Percentiles rank a stretch among this genome's conserved stretches.
Conservation (phyloP, 1,140 invertebrate species). For the Chlorops oryzae region DNA sequence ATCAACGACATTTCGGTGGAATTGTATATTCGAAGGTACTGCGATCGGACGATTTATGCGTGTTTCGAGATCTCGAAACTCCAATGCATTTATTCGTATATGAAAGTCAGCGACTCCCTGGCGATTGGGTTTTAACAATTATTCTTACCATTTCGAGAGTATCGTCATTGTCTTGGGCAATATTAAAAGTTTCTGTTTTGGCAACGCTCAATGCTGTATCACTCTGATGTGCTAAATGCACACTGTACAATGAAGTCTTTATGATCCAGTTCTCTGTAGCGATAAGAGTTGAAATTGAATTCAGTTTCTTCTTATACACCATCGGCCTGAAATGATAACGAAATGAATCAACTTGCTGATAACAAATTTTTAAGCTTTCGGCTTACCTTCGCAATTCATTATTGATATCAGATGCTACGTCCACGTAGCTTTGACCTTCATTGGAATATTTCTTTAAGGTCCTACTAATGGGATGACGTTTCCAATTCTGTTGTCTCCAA, state of each 20-base stretch:
- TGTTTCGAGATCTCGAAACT: slow-evolving; percentile 74
- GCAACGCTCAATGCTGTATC: slow-evolving; percentile 69
- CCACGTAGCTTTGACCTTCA: slow-evolving; percentile 57
- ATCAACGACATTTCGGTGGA: slow-evolving; percentile 74
- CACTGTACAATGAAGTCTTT: slow-evolving; percentile 69
- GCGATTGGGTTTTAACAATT: slow-evolving; percentile 60
- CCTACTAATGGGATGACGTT: slow-evolving; percentile 67
- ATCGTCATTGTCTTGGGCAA: slow-evolving; percentile 58
- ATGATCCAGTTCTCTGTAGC: slow-evolving; percentile 87
- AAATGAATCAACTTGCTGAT: slow-evolving; percentile 11
- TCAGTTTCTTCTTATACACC: slow-evolving; percentile 56
- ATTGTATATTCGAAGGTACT: slow-evolving; percentile 69
- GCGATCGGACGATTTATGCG: slow-evolving; percentile 66
- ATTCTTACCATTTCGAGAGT: slow-evolving; percentile 77
- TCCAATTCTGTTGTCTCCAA: slow-evolving; percentile 66
- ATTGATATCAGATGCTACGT: slow-evolving; percentile 68
- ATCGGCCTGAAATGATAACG: slow-evolving; percentile 18
- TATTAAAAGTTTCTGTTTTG: slow-evolving; percentile 67
- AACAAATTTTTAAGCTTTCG: slow-evolving; percentile 49
- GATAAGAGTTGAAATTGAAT: slow-evolving; percentile 63
- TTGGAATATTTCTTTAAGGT: slow-evolving; percentile 60
- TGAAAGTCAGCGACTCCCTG: slow-evolving; percentile 54
- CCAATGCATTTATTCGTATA: slow-evolving; percentile 68
- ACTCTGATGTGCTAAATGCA: slow-evolving; percentile 70
- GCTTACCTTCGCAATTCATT: slow-evolving; percentile 58